Evolutionary conservation across 2,888 invertebrate genomes (phyloP).

Genomic region (Cenopis cana): DNA sequence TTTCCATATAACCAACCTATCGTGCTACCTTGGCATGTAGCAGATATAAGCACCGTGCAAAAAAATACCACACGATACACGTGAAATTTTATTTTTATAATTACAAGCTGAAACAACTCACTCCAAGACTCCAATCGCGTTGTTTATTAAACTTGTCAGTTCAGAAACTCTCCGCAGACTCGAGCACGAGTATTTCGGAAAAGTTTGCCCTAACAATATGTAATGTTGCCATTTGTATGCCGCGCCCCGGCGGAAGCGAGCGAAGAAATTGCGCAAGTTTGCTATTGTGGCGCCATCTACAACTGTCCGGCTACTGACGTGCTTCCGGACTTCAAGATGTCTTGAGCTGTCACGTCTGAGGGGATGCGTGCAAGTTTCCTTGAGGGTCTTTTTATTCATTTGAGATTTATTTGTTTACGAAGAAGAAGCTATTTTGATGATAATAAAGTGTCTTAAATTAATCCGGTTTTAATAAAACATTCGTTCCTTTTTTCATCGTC

Average conservation of each 20-base stretch:
- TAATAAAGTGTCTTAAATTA: conserved; percentile 18
- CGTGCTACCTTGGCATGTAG: too few relatives aligned
- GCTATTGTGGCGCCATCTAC: conserved; percentile 81
- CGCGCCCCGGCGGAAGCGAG: conserved; percentile 72
- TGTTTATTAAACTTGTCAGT: conserved; percentile 29
- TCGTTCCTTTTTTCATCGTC: neutral
- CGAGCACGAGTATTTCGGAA: conserved; percentile 68
- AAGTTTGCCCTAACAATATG: conserved; percentile 82
- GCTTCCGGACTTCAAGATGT: conserved; percentile 82
- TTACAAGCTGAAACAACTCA: neutral
- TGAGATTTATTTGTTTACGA: conserved; percentile 69
- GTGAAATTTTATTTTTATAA: neutral
- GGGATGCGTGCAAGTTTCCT: conserved; percentile 76
- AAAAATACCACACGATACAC: too few relatives aligned
- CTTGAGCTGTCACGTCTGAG: conserved; percentile 78
- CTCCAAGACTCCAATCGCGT: conserved; percentile 13
- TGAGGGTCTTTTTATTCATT: conserved; percentile 78
- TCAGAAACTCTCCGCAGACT: conserved; percentile 66
- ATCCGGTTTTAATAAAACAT: conserved; percentile 11
- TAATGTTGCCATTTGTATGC: conserved; percentile 85
- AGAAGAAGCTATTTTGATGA: conserved; percentile 20
- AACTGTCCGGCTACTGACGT: conserved; percentile 79
- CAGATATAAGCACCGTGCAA: neutral
- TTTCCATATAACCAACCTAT: too few relatives aligned
- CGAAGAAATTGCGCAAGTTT: conserved; percentile 69